A percentile compares a stretch with the other conserved stretches of the same genome.
Evolutionary conservation across 2,888 invertebrate genomes (phyloP).

Genomic region (Drosophila buzzatii): DNA sequence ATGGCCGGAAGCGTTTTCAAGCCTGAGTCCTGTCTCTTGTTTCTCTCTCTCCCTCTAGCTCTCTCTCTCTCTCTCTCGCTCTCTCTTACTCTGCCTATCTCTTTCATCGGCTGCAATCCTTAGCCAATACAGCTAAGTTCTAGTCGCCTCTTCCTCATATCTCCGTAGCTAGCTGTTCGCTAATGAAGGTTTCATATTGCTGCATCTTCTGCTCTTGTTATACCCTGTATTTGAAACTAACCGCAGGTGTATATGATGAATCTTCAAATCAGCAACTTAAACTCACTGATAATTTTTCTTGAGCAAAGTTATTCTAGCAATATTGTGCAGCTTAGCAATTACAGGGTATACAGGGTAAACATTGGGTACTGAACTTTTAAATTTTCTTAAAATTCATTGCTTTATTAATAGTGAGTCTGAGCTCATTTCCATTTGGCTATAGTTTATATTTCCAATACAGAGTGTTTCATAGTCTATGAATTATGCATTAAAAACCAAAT

Average conservation of each 20-base stretch:
- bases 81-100: not conserved
- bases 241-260: not conserved
- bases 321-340: not conserved
- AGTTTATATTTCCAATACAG: not conserved
- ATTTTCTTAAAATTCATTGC: not conserved
- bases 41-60: not conserved
- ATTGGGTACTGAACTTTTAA: not conserved
- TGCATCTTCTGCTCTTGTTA: slow-evolving; percentile 24
- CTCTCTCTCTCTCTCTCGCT: not conserved
- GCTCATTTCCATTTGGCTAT: not conserved
- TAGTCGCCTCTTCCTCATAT: not conserved
- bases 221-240: slow-evolving; percentile 18
- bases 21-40: slow-evolving; percentile 14
- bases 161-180: slow-evolving; percentile 42
- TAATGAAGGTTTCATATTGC: slow-evolving; percentile 75
- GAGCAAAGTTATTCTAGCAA: not conserved
- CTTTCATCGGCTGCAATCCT: slow-evolving; percentile 26
- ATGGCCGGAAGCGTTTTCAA: slow-evolving; percentile 72
- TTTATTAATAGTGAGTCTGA: not conserved
- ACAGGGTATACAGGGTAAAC: not conserved
- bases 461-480: not conserved
- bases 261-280: not conserved
- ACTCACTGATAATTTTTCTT: too few relatives aligned
- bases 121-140: slow-evolving; percentile 14
- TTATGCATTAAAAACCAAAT: not conserved